These are phyloP conservation scores for Nemotelus nigrinus DNA, from an alignment of 2,888 invertebrate genomes.

Conservation along the genomic window DNA sequence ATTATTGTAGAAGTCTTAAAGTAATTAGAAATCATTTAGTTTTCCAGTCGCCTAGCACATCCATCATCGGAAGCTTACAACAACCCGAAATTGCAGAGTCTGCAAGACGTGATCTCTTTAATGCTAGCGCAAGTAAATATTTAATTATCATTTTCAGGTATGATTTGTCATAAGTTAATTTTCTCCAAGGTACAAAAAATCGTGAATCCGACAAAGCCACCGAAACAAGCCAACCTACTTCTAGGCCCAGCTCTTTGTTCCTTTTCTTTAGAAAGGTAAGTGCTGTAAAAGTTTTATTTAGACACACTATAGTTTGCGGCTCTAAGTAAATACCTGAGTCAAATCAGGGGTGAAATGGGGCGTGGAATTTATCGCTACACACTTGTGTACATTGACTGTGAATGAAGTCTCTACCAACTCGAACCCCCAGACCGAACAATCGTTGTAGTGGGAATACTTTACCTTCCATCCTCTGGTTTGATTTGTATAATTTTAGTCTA, in stretches of 20 bases:
- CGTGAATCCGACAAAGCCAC: conserved; percentile 10
- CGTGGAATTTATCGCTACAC: too few relatives aligned
- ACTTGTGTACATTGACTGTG: too few relatives aligned
- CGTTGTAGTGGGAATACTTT: too few relatives aligned
- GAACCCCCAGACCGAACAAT: too few relatives aligned
- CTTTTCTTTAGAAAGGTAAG: conserved; percentile 89
- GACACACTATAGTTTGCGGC: neutral
- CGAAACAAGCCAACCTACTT: conserved; percentile 22
- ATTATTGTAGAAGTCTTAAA: neutral
- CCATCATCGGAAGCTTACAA: conserved; percentile 63
- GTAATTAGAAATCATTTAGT: conserved; percentile 52
- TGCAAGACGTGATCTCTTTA: conserved; percentile 64
- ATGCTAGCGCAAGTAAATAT: conserved; percentile 64
- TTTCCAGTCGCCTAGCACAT: conserved; percentile 69
- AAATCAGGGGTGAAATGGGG: too few relatives aligned
- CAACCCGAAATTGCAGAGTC: conserved; percentile 54
- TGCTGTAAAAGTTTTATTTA: conserved; percentile 44
- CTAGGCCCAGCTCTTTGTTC: conserved; percentile 55
- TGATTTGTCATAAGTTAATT: neutral
- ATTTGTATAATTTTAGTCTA: too few relatives aligned
- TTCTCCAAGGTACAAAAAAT: conserved; percentile 3
- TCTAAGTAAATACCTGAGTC: too few relatives aligned
- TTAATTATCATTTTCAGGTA: neutral
- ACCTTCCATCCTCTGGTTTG: too few relatives aligned
- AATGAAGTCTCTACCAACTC: too few relatives aligned